Conservation (phyloP, 2,888 invertebrate genomes). For the Agrotis segetum region DNA sequence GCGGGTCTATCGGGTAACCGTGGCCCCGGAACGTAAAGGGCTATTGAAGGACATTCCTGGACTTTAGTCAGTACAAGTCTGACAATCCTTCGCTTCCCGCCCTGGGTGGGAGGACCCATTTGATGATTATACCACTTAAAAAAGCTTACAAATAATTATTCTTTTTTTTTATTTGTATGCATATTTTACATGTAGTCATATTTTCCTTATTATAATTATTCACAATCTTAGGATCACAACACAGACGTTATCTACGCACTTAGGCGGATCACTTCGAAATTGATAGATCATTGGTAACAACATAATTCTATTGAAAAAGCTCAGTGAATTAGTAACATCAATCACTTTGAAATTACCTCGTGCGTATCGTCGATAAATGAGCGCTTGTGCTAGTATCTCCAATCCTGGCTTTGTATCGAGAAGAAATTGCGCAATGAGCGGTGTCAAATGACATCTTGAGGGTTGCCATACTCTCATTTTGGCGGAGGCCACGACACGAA, state of each 20-base stretch:
- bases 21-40: no score
- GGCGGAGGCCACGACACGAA: neutral
- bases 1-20: no score
- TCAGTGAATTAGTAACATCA: conserved; percentile 19
- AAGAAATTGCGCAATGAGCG: conserved; percentile 8
- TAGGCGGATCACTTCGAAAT: neutral
- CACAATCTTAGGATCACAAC: neutral
- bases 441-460: conserved; percentile 9
- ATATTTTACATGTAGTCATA: no score
- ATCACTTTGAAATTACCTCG: conserved; percentile 23
- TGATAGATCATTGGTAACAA: conserved; percentile 4
- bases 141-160: no score
- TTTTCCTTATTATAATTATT: neutral
- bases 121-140: no score
- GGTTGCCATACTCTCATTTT: neutral
- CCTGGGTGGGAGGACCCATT: no score
- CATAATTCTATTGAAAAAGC: neutral
- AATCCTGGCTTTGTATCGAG: neutral
- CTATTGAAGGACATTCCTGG: no score
- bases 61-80: no score
- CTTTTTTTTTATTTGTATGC: no score
- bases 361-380: conserved; percentile 14
- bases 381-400: neutral
- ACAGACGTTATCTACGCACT: neutral
- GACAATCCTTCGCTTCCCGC: no score